Conservation (phyloP, 2,797 vertebrate species). For the Gymnothorax reevesii region DNA sequence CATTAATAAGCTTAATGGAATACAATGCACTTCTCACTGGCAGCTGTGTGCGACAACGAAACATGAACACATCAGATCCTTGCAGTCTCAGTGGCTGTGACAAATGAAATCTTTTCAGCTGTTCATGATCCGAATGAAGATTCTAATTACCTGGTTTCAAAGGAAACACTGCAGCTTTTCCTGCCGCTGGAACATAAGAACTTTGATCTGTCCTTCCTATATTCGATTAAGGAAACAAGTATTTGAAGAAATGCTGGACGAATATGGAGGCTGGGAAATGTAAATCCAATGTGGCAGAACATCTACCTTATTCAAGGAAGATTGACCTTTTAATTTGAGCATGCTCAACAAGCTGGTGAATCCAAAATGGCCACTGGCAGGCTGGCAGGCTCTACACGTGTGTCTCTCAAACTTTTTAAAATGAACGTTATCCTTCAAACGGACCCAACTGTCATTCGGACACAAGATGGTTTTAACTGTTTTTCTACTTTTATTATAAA, state of each 20-base stretch:
- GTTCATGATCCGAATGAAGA: slow-evolving; percentile 49
- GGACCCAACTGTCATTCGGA: too few relatives aligned
- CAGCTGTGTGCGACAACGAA: slow-evolving; percentile 13
- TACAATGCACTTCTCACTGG: background rate
- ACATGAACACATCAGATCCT: slow-evolving; percentile 4
- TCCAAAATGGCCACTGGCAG: too few relatives aligned
- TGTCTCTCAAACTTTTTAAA: too few relatives aligned
- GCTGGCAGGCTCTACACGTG: too few relatives aligned
- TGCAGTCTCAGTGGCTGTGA: background rate
- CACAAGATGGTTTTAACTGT: too few relatives aligned
- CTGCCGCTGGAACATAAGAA: slow-evolving; percentile 50
- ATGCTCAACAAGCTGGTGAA: too few relatives aligned
- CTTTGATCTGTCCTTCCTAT: slow-evolving; percentile 61
- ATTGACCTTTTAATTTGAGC: slow-evolving; percentile 62
- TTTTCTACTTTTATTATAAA: too few relatives aligned
- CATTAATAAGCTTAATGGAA: background rate
- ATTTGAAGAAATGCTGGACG: slow-evolving; percentile 47
- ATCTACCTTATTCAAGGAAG: slow-evolving; percentile 56
- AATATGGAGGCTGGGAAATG: slow-evolving; percentile 32
- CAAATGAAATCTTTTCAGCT: slow-evolving; percentile 22
- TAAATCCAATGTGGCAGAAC: slow-evolving; percentile 38
- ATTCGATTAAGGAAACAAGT: slow-evolving; percentile 61
- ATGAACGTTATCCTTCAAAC: too few relatives aligned
- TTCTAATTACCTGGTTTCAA: slow-evolving; percentile 68
- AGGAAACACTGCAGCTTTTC: slow-evolving; percentile 57